Conservation (phyloP, 2,113 vertebrate species). For the Penelope pileata region DNA sequence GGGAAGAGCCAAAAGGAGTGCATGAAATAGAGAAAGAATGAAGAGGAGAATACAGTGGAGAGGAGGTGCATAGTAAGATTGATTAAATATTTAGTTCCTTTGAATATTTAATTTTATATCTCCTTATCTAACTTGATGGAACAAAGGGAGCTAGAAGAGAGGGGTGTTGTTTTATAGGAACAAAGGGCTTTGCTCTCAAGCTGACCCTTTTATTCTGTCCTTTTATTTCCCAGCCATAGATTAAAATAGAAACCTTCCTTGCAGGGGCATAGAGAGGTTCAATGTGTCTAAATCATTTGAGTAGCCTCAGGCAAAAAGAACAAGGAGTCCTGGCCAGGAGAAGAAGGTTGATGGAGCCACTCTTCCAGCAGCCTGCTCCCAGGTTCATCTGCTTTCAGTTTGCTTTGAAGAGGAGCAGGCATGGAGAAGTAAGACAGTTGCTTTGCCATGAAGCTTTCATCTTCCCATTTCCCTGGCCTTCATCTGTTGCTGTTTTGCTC, state of each 20-base stretch:
- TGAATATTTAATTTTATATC: not conserved
- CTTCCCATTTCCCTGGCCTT: not conserved
- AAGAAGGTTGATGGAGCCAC: not conserved
- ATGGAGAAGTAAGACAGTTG: not conserved
- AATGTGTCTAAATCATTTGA: not conserved
- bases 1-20: not conserved
- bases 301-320: not conserved
- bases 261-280: not conserved
- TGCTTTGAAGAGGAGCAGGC: conserved; percentile 15
- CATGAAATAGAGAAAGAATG: not conserved
- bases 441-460: conserved; percentile 32
- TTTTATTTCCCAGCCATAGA: not conserved
- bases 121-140: not conserved
- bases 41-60: not conserved
- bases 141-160: not conserved
- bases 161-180: not conserved
- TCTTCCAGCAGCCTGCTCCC: not conserved
- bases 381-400: not conserved
- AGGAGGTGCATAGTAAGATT: not conserved
- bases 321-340: not conserved
- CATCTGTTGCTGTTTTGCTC: not conserved
- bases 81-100: not conserved
- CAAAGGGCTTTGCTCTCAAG: not conserved
- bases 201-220: not conserved
- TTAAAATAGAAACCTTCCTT: not conserved